Evolutionary conservation across 2,797 vertebrate genomes (phyloP).

Genomic region (Bovichtus variegatus): DNA sequence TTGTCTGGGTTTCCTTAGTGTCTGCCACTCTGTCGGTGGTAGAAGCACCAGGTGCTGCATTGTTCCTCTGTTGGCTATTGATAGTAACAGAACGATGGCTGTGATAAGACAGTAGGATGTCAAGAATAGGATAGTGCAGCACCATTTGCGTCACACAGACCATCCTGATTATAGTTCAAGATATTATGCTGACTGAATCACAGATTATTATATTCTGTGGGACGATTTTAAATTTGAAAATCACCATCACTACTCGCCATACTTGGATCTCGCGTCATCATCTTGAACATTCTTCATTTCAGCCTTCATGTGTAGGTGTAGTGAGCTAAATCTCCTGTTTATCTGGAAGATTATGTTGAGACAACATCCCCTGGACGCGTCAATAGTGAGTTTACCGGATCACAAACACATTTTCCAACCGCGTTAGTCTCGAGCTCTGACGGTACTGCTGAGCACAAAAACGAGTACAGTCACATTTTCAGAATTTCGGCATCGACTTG

Average conservation of each 20-base stretch:
- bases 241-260: neutral
- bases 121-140: neutral
- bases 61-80: constrained; percentile 38
- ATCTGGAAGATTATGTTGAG: too few relatives aligned
- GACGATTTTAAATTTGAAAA: neutral
- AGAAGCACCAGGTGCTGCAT: constrained; percentile 54
- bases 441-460: too few relatives aligned
- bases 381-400: too few relatives aligned
- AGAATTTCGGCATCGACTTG: too few relatives aligned
- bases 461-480: too few relatives aligned
- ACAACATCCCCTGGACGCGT: too few relatives aligned
- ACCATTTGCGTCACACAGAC: neutral
- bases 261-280: neutral
- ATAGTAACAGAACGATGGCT: constrained; percentile 34
- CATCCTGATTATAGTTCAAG: neutral
- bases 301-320: neutral
- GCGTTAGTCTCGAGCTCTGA: too few relatives aligned
- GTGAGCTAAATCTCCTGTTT: neutral
- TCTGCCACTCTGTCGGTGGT: constrained; percentile 42
- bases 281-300: neutral
- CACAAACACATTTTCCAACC: too few relatives aligned
- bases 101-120: constrained; percentile 34
- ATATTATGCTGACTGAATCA: constrained; percentile 1
- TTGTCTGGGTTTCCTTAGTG: constrained; percentile 30
- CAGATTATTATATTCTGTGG: neutral